phyloP scores from a whole-genome alignment of 2,888 invertebrate species.

The Philonicus albiceps region DNA sequence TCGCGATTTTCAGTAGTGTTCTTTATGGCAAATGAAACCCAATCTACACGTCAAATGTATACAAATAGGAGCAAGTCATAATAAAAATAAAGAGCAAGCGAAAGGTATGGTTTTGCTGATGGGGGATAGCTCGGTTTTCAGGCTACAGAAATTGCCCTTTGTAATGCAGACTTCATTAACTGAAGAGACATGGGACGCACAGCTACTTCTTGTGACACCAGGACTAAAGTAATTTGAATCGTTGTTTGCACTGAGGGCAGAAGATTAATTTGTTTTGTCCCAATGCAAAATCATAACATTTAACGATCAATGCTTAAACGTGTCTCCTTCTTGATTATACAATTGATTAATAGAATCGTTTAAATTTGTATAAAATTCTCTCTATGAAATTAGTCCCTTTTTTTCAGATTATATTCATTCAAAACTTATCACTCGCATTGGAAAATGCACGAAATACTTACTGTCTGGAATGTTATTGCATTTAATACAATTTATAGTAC shows the following conservation, averaged over 20 bases:
- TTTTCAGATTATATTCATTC: too few species aligned
- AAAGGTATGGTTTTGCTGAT: not conserved
- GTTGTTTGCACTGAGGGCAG: not conserved
- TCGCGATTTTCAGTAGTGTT: conserved; percentile 4
- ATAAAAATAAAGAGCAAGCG: conserved; percentile 19
- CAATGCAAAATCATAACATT: not conserved
- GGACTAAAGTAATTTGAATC: not conserved
- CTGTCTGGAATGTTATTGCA: too few species aligned
- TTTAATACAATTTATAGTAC: too few species aligned
- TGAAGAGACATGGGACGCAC: not conserved
- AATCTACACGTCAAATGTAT: conserved; percentile 28
- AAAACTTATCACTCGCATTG: too few species aligned
- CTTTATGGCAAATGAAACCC: not conserved
- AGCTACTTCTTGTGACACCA: not conserved
- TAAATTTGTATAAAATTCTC: not conserved
- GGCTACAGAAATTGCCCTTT: not conserved
- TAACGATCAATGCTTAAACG: not conserved
- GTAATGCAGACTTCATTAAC: not conserved
- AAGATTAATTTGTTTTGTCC: conserved; percentile 6
- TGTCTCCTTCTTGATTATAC: not conserved
- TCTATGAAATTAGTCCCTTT: too few species aligned
- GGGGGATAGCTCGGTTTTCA: not conserved
- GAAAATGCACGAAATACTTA: too few species aligned
- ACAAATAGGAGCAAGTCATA: conserved; percentile 31
- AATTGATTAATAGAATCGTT: not conserved